Evolutionary conservation across 2,113 vertebrate species (phyloP), one percentile per base, ranked within the genome.

Genomic region (Mustela lutreola): DNA sequence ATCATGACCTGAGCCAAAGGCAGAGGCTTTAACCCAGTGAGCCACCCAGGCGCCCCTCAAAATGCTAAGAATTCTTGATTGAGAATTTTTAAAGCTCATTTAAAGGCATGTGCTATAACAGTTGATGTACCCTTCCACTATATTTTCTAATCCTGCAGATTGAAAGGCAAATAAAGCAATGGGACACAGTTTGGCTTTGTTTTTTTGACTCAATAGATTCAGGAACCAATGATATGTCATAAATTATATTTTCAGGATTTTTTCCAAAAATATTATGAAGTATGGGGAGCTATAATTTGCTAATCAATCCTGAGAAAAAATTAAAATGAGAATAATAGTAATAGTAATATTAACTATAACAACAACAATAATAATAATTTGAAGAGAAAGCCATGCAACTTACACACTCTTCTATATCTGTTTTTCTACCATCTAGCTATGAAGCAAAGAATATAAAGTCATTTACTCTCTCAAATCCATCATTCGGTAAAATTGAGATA

Each of bases 41-140:
- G 50, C 50, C 50, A 53, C 15, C 50, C 50, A 53, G 50, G 50
- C 0, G 4, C 15, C 50, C 50, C 50, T 71, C 15, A 65, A 82
- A 88, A 88, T 88, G 28, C 56, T 78, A 71, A 92, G 14, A 76
- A 97, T 81, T 79, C 36, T 82, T 22, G 9, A 39, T 7, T 78
- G 80, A 95, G 12, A 91, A 48, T 86, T 75, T 92, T 95, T 36
- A 26, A 76, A 83, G 16, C 8, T 62, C 62, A 53, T n/a, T 86
- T 82, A 80, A 65, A 85, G 71, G 60, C n/a, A 79, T 58, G 11
- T n/a, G 6, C 73, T 93, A 36, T 79, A 96, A 39, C 60, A 36
- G 28, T 4, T 18, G 58, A 92, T 58, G 0, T 0, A 21, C 11
- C 2, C 1, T 81, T 96, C n/a, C 8, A 24, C 6, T 53, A 11